These are phyloP conservation scores for Agrenia bidenticulata DNA, from an alignment of 2,888 invertebrate species.

Conservation along the genomic window DNA sequence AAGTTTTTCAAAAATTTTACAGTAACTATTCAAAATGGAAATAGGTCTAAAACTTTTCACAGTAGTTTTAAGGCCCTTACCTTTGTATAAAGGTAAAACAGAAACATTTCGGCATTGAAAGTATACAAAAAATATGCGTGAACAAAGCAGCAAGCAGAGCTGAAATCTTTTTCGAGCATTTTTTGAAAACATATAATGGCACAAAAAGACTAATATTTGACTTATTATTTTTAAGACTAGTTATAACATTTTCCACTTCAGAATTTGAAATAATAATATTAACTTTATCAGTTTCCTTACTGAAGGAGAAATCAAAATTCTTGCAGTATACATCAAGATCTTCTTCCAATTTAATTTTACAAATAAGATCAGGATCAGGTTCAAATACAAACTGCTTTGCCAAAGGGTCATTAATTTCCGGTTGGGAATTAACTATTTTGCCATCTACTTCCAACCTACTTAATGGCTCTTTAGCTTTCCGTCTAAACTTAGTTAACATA, in stretches of 20 bases:
- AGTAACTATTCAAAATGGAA: constrained; percentile 28
- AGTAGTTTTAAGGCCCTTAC: constrained; percentile 30
- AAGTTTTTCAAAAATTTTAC: constrained; percentile 47
- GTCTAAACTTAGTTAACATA: constrained; percentile 11
- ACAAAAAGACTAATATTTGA: constrained; percentile 9
- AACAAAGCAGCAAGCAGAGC: constrained; percentile 14
- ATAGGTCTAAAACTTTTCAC: constrained; percentile 44
- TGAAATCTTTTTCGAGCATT: not conserved
- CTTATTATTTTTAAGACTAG: not conserved
- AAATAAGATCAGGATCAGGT: not conserved
- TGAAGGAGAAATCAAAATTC: not conserved
- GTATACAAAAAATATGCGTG: constrained; percentile 10
- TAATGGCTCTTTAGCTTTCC: not conserved
- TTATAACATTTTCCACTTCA: not conserved
- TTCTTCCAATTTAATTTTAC: too few relatives aligned
- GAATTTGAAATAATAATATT: not conserved
- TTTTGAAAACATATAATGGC: constrained; percentile 11
- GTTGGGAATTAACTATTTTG: not conserved
- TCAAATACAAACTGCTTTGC: not conserved
- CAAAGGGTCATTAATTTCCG: not conserved
- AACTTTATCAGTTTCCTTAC: not conserved
- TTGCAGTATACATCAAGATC: not conserved
- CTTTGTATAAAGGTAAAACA: constrained; percentile 28
- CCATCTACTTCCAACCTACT: not conserved
- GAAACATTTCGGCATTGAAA: constrained; percentile 13